Percentiles rank a stretch among this genome's conserved stretches.
Evolutionary conservation across 2,797 vertebrate genomes (phyloP).

Genomic region (Arremon brunneinucha): DNA sequence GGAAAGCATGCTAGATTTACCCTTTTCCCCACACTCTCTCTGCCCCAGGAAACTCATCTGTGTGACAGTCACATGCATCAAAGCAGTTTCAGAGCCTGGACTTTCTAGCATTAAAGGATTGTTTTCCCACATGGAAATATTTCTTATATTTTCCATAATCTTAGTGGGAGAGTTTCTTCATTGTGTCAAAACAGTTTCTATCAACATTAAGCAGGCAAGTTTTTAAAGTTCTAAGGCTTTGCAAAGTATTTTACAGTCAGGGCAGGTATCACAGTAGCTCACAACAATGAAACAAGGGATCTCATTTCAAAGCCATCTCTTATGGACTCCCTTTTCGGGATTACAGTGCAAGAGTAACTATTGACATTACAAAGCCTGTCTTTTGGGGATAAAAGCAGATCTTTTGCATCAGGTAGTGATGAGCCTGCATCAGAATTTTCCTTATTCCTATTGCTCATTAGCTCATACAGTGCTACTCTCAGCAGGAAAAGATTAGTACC

Average conservation of each 20-base stretch:
- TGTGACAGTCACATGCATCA: not conserved
- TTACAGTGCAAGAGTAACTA: not conserved
- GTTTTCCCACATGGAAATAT: not conserved
- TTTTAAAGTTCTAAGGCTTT: not conserved
- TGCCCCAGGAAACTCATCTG: not conserved
- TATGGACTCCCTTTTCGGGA: not conserved
- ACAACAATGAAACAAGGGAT: not conserved
- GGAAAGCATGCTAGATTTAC: not conserved
- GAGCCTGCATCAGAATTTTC: not conserved
- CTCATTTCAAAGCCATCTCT: not conserved
- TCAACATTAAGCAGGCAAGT: not conserved
- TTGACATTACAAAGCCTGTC: not conserved
- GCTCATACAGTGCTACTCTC: not conserved
- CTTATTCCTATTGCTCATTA: not conserved
- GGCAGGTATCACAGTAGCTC: not conserved
- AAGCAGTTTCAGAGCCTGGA: not conserved
- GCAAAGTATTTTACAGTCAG: not conserved
- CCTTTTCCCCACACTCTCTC: not conserved
- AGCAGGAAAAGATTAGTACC: not conserved
- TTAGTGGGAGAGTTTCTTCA: not conserved
- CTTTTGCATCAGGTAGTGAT: not conserved
- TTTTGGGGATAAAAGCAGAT: not conserved
- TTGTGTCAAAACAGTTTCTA: not conserved
- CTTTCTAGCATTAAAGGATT: constrained; percentile 1
- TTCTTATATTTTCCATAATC: not conserved